Conservation (phyloP, 2,797 vertebrate genomes). For the Phoeniculus purpureus region DNA sequence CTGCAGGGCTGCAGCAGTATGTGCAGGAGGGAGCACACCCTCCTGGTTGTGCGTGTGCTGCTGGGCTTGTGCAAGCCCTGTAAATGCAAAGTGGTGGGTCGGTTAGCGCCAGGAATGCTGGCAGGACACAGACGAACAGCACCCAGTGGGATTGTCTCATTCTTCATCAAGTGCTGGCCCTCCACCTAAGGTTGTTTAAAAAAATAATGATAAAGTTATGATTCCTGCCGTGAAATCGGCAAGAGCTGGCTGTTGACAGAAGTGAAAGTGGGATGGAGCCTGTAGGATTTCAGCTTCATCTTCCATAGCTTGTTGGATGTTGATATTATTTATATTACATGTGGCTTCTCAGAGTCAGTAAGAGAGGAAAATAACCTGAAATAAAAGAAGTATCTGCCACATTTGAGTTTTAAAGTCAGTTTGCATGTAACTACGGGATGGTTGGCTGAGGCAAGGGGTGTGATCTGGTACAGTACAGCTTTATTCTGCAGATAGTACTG, state of each 20-base stretch:
- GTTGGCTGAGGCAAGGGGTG: neutral
- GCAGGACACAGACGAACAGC: neutral
- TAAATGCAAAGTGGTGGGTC: neutral
- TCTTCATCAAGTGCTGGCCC: neutral
- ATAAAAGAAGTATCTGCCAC: neutral
- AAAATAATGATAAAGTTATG: constrained; percentile 5
- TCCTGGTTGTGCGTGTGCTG: accelerated
- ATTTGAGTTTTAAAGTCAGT: neutral
- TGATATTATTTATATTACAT: constrained; percentile 25
- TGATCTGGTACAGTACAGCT: neutral
- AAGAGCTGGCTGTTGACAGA: neutral
- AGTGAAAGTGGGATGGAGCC: neutral
- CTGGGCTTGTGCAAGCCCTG: accelerated
- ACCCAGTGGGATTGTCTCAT: neutral
- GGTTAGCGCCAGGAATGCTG: neutral
- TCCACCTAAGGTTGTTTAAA: neutral
- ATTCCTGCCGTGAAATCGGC: constrained; percentile 15
- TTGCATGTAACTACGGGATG: neutral
- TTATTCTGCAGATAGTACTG: neutral
- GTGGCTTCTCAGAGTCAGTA: neutral
- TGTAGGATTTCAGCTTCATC: neutral
- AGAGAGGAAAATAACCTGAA: neutral
- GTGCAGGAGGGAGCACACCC: neutral
- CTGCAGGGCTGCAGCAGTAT: neutral
- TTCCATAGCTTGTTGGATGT: neutral